Evolutionary conservation across 2,888 invertebrate species (phyloP).

Genomic region (Aporophyla nigra): DNA sequence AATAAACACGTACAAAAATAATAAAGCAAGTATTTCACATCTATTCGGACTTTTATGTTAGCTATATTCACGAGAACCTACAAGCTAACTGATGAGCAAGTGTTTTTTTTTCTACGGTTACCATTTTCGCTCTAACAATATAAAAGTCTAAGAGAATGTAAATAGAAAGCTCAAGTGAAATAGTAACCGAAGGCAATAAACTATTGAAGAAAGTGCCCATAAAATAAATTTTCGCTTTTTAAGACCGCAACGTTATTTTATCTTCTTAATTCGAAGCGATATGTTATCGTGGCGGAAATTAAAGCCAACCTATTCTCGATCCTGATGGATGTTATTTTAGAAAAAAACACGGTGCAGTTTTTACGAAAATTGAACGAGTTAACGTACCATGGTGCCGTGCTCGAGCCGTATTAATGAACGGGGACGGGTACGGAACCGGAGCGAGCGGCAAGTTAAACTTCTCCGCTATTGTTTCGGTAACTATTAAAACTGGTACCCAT

Average conservation of each 20-base stretch:
- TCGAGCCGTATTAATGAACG: slow-evolving; percentile 73
- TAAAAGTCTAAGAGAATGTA: slow-evolving; percentile 47
- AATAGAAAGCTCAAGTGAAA: slow-evolving; percentile 48
- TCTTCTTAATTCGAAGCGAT: slow-evolving; percentile 61
- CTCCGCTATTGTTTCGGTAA: slow-evolving; percentile 80
- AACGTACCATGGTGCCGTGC: slow-evolving; percentile 66
- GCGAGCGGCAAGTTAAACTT: slow-evolving; percentile 76
- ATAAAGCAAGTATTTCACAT: slow-evolving; percentile 29
- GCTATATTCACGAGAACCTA: slow-evolving; percentile 18
- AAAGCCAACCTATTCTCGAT: slow-evolving; percentile 45
- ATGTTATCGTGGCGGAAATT: slow-evolving; percentile 55
- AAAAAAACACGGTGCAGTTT: slow-evolving; percentile 67
- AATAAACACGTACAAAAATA: slow-evolving; percentile 55
- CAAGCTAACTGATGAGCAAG: background rate
- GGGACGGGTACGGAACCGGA: slow-evolving; percentile 54
- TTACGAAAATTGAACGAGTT: slow-evolving; percentile 72
- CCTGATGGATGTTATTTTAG: slow-evolving; percentile 66
- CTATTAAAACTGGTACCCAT: slow-evolving; percentile 73
- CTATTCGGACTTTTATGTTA: slow-evolving; percentile 33
- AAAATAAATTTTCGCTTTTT: slow-evolving; percentile 60
- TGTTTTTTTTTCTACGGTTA: slow-evolving; percentile 7
- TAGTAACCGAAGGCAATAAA: slow-evolving; percentile 61
- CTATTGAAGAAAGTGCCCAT: slow-evolving; percentile 57
- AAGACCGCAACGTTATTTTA: slow-evolving; percentile 54
- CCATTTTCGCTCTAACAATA: slow-evolving; percentile 26